Evolutionary conservation across 1,140 invertebrate genomes (phyloP).

Genomic region (Vollenhovia emeryi): DNA sequence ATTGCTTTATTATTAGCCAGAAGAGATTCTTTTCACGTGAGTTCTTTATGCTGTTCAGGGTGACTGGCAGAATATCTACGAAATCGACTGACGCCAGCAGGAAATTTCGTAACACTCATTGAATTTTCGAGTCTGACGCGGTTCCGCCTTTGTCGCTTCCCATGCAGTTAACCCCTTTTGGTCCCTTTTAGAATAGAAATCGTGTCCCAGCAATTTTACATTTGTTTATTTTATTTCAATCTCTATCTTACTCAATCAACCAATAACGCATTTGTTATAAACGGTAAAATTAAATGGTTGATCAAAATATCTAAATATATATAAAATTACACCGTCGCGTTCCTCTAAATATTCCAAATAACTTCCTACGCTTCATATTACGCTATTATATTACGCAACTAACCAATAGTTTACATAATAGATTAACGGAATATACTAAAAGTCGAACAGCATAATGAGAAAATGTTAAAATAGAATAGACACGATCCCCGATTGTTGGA

Average conservation of each 20-base stretch:
- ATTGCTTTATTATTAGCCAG: slow-evolving; percentile 56
- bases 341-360: neutral
- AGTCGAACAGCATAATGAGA: neutral
- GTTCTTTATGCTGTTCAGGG: slow-evolving; percentile 8
- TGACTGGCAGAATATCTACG: slow-evolving; percentile 55
- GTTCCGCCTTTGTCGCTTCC: slow-evolving; percentile 23
- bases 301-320: neutral
- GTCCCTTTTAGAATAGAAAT: slow-evolving; percentile 3
- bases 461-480: neutral
- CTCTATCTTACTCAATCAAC: neutral
- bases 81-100: slow-evolving; percentile 36
- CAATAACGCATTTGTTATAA: neutral
- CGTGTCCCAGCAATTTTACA: neutral
- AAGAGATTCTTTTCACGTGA: slow-evolving; percentile 40
- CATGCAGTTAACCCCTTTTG: neutral
- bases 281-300: neutral
- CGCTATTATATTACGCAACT: neutral
- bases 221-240: neutral
- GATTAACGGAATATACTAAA: neutral
- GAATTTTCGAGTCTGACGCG: slow-evolving; percentile 65
- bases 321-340: neutral
- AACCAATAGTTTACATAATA: neutral
- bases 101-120: slow-evolving; percentile 61
- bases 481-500: neutral
- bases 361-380: neutral